Evolutionary conservation across 2,797 vertebrate genomes (phyloP), one percentile per base, ranked within the genome.

Genomic region (Benthosema pterotum): DNA sequence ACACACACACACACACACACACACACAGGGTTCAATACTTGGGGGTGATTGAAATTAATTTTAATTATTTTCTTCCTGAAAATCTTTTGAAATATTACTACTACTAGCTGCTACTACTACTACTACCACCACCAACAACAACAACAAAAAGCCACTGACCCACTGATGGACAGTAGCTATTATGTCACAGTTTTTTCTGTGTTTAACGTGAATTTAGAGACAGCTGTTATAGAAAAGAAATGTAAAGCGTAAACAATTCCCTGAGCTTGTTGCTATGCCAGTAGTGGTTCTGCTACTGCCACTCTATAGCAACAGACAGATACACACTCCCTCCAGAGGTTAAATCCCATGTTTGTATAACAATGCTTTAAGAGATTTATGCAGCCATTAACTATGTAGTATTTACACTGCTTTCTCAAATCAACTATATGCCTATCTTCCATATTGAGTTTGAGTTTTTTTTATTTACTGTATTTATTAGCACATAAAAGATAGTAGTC

Each of bases 191-290:
- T 46, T 25, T 46, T n/a, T 0, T 2, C 52, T 57, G 69, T 50
- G 16, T 11, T 87, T 81, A 74, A 67, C 72, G 38, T 57, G 65
- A 53, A 55, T 62, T 45, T 18, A 63, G 63, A 68, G 67, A 87
- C 82, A 86, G 83, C 83, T 85, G 85, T 72, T 55, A 74, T 77
- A 76, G 14, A 45, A 45, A 45, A 45, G 43, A 45, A 45, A 73
- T 75, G 72, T 62, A 53, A 54, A 47, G n/a, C 64, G 14, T 68
- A 75, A 89, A 88, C 69, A 71, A 82, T 79, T 75, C 74, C 74
- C 71, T 68, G 61, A 57, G 74, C 69, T 60, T 14, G 83, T 78
- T 75, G 75, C 84, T 70, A 85, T 87, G 80, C 71, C 77, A 78
- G 79, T 83, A 78, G 79, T 83, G 71, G 84, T 75, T 75, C 66